Percentiles rank a stretch among this genome's conserved stretches.
Evolutionary conservation across 1,140 invertebrate species (phyloP).

Genomic region (Caligus rogercresseyi): DNA sequence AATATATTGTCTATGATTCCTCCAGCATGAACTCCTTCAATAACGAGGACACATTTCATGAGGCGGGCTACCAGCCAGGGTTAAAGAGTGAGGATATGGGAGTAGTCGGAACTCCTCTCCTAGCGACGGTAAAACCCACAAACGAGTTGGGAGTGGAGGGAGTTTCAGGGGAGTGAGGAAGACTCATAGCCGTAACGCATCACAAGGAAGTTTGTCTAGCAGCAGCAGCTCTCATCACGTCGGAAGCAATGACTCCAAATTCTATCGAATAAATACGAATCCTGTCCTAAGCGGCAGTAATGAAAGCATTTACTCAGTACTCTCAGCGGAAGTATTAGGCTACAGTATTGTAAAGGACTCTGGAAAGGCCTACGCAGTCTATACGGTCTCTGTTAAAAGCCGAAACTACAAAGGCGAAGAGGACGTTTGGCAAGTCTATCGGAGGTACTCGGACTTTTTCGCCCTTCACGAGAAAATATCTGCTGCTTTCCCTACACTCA

Average conservation of each 20-base stretch:
- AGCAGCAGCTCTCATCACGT: background rate
- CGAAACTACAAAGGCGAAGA: background rate
- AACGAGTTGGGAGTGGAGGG: background rate
- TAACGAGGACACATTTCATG: background rate
- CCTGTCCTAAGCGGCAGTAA: background rate
- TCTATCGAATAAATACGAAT: background rate
- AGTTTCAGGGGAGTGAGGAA: background rate
- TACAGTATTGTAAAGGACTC: background rate
- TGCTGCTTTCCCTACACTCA: conserved; percentile 48
- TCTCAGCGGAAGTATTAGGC: background rate
- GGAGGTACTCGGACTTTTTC: conserved; percentile 16
- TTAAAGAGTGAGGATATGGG: background rate
- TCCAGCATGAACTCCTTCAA: background rate
- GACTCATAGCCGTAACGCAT: background rate
- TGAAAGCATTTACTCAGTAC: background rate
- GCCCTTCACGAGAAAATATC: conserved; percentile 12
- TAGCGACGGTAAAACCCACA: background rate
- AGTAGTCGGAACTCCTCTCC: background rate
- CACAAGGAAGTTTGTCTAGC: background rate
- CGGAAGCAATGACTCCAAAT: background rate
- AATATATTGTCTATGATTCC: background rate
- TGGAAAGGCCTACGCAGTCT: conserved; percentile 9
- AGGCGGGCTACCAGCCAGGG: background rate
- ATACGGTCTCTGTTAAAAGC: conserved; percentile 1
- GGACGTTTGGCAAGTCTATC: background rate